Base-by-base conservation (phyloP, 2,888 invertebrate genomes). In the Shargacucullia verbasci region DNA sequence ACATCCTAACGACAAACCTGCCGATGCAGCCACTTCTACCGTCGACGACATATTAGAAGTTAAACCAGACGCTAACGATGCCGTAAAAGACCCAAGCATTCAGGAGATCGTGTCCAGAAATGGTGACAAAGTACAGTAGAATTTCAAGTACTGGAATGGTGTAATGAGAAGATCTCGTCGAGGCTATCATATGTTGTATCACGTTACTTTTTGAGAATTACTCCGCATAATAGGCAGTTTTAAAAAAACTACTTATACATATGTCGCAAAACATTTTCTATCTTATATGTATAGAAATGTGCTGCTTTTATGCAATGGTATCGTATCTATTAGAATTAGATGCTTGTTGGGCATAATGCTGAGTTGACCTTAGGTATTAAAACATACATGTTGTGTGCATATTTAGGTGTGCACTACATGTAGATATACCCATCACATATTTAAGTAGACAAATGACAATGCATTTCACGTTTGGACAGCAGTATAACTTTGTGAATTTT, bases 41-140 rank as follows among this genome's bases (percentile, higher is more conserved):
- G 90, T 88, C 1, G 91, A 92, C 40, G 91, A 94, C 37, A 92
- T 94, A 39, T 84, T 93, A n/a, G 85, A 86, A 63, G 86, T 78
- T 0, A 91, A 92, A 63, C 83, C 89, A 7, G 89, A 91, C 25
- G 85, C 87, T 1, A 82, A 88, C 45, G 92, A 92, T 35, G 89
- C 89, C 0, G 85, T 88, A 10, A 93, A 92, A 78, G 94, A 94
- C 66, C 87, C 92, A 4, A 91, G 94, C 70, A 91, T 91, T 70
- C 88, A 92, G 59, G 94, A 94, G 77, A 94, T 94, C 12, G 90
- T 93, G 14, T 84, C 90, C 15, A 85, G 92, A 59, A 93, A 94
- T 58, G 93, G 92, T 11, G 91, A 93, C 60, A 92, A 92, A 88
- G 79, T 83, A 9, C 82, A 90, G 64, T 92, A 85, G 75, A 83